Evolutionary conservation across 2,113 vertebrate species (phyloP), one percentile per base, ranked within the genome.

Genomic region (Xenopus laevis): DNA sequence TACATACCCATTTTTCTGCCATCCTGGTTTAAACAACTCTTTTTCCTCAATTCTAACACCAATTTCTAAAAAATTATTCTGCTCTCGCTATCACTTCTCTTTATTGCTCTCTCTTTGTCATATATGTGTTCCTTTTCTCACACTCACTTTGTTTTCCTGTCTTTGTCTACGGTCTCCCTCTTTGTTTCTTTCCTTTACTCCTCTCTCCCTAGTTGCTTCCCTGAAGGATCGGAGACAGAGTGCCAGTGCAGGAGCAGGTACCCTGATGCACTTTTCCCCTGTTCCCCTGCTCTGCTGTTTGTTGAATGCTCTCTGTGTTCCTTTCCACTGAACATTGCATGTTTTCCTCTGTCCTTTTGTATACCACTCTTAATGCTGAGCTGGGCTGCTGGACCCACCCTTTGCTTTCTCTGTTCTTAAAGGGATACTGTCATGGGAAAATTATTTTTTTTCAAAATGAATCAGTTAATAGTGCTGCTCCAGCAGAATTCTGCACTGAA

Each of bases 171-270:
- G 40, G 15, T 64, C 30, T 62, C 61, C 16, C 8, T 10, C 79
- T 76, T 83, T 68, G 52, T 80, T 88, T 80, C 86, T 81, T 86
- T 83, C 86, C 85, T 86, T 70, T 85, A 79, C 88, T 86, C 80
- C 79, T 80, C 79, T 86, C 89, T 88, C 92, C 92, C 90, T 84
- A 98, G 97, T 99, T 79, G 91, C 96, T 4, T 94, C 94, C 94
- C 90, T 99, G 93, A 98, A 97, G 96, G 97, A 98, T 89, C 95
- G 94, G 86, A 95, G 96, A 91, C 93, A 98, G 94, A 99, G 96
- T 89, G 95, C 92, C 91, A 99, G 96, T 87, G 95, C 92, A 92
- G 89, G 96, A 86, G 87, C 95, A 98, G 96, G 96, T 99, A 98
- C 84, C 0, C 81, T 57, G 33, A 33, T 47, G 21, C 13, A 50